Base-by-base conservation (phyloP, 1,140 invertebrate species). In the Uloborus diversus region DNA sequence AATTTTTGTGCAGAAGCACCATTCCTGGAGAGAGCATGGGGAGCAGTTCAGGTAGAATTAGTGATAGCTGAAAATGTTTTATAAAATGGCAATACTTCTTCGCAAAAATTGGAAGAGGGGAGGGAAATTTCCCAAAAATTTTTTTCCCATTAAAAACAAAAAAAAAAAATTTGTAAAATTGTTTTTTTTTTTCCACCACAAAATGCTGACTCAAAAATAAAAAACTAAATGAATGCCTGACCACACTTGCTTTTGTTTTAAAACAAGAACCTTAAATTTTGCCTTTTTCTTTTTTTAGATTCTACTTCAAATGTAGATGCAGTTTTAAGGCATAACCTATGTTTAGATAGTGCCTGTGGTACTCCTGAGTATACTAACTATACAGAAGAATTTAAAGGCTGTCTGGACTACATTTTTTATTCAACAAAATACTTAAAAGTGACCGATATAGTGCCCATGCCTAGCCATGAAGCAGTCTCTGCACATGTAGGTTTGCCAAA, bases 381-480 rank as follows among this genome's bases (percentile, higher is more conserved):
- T 82, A 95, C 94, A 0, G 88, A 86, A 1, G 90, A 90, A 1
- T 98, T 97, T 88, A 89, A 91, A 51, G 95, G 91, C 53, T 96
- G 94, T 85, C 87, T 99, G 13, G 96, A 99, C 88, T 98, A 97
- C 83, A 97, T 98, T 93, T 85, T 90, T 78, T 81, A 81, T 51
- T 76, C 69, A 64, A 82, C n/a, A 33, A 53, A 70, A 3, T 17
- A 27, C 30, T 62, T 84, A 20, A 33, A 68, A 75, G 80, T 82
- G 2, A 23, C 23, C 23, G 49, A 78, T n/a, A 89, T 93, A 3
- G 87, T 97, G 73, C 94, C 95, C 3, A 88, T 96, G 80, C 94
- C 94, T 0, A 90, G 88, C 32, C 88, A 91, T 69, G 92, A 94
- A 83, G 92, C 95, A 83, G 86, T 98, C n/a, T 88, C 85, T 61